Evolutionary conservation across 2,888 invertebrate species (phyloP).

Genomic region (Orthosia gothica): DNA sequence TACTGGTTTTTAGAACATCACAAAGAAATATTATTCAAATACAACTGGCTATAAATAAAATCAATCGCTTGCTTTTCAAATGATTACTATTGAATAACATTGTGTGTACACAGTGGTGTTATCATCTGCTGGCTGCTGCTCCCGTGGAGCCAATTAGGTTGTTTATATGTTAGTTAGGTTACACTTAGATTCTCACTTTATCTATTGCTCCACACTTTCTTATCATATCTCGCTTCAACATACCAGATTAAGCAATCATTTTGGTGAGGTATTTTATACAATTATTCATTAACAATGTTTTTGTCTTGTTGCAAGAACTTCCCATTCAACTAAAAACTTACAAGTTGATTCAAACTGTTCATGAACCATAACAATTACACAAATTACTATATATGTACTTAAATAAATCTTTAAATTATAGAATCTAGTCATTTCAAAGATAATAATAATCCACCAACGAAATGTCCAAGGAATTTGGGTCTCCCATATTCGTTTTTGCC

Average conservation of each 20-base stretch:
- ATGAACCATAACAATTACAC: not conserved
- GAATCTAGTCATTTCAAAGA: not conserved
- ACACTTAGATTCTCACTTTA: constrained; percentile 23
- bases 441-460: not conserved
- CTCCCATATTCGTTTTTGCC: too few species aligned
- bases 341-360: not conserved
- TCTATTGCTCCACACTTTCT: constrained; percentile 40
- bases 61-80: constrained; percentile 3
- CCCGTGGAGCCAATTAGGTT: constrained; percentile 22
- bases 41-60: not conserved
- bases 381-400: not conserved
- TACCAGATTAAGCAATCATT: constrained; percentile 19
- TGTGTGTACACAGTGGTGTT: not conserved
- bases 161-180: not conserved
- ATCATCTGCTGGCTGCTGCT: constrained; percentile 8
- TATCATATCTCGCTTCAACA: constrained; percentile 45
- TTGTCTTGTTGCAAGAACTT: not conserved
- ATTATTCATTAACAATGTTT: not conserved
- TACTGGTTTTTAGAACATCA: not conserved
- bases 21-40: not conserved
- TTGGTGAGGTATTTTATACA: constrained; percentile 8
- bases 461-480: too few species aligned
- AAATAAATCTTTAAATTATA: not conserved
- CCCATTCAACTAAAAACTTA: constrained; percentile 1
- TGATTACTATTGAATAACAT: not conserved